A percentile compares a stretch with the other conserved stretches of the same genome.
phyloP scores from a whole-genome alignment of 2,888 invertebrate genomes.

The Hydraecia micacea region DNA sequence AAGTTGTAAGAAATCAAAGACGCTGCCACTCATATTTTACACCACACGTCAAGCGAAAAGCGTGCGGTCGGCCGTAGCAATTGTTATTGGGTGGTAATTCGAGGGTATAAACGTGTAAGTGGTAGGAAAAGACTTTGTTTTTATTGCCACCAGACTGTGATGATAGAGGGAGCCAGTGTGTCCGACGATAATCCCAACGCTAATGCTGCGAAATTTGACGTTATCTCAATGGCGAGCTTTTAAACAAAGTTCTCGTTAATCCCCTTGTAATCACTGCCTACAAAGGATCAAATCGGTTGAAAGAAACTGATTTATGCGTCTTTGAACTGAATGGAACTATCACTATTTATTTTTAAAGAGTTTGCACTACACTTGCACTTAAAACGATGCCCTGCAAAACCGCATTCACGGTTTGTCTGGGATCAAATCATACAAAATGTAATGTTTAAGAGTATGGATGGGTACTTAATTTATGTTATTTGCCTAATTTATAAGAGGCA shows the following conservation, averaged over 20 bases:
- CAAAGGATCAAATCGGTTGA: conserved; percentile 2
- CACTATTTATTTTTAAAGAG: background rate
- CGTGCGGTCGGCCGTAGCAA: conserved; percentile 73
- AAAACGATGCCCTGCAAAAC: background rate
- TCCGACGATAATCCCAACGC: conserved; percentile 48
- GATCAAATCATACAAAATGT: background rate
- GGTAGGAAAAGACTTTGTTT: conserved; percentile 71
- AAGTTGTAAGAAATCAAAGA: background rate
- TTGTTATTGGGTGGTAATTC: conserved; percentile 82
- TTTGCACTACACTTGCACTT: background rate
- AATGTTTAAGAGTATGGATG: background rate
- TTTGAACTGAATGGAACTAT: conserved; percentile 22
- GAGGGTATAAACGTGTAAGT: conserved; percentile 75
- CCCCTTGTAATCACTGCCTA: conserved; percentile 4
- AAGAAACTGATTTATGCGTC: conserved; percentile 28
- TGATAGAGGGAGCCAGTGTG: conserved; percentile 62
- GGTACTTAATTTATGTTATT: background rate
- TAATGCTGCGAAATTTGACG: conserved; percentile 49
- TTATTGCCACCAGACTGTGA: conserved; percentile 62
- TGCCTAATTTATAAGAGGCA: background rate
- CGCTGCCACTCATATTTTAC: conserved; percentile 2
- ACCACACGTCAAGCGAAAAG: conserved; percentile 62
- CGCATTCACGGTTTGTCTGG: background rate
- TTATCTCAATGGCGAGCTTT: conserved; percentile 42
- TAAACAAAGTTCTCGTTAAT: conserved; percentile 44